phyloP scores from a whole-genome alignment of 2,113 vertebrate species.

The Callocephalon fimbriatum region DNA sequence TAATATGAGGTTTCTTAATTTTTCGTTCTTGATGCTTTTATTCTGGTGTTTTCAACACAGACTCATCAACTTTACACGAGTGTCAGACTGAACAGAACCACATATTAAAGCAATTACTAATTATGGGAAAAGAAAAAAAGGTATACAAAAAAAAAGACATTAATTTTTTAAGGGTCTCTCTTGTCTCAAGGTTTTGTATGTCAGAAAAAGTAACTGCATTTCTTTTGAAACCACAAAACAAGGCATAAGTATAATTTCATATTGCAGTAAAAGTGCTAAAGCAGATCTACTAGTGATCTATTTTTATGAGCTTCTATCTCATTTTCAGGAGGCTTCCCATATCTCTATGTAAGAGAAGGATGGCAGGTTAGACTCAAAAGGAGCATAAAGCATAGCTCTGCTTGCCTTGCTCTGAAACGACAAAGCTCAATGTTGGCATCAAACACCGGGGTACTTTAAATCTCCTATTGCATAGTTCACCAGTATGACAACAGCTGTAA shows the following conservation, averaged over 20 bases:
- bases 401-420: neutral
- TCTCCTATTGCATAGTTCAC: accelerated
- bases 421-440: accelerated
- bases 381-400: neutral
- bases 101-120: neutral
- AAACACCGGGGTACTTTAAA: accelerated
- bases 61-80: neutral
- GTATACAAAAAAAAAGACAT: neutral
- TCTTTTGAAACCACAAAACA: neutral
- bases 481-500: neutral
- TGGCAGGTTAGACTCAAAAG: neutral
- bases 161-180: neutral
- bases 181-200: neutral
- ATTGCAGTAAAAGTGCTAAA: neutral
- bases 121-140: neutral
- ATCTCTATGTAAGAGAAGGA: neutral
- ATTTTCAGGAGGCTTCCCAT: neutral
- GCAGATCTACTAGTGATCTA: neutral
- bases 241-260: neutral
- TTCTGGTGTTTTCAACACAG: neutral
- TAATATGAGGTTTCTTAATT: neutral
- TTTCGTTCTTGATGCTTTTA: neutral
- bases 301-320: neutral
- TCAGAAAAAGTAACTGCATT: neutral
- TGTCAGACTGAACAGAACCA: neutral